Base-by-base conservation (phyloP, 2,797 vertebrate species). In the Poecilia gillii region DNA sequence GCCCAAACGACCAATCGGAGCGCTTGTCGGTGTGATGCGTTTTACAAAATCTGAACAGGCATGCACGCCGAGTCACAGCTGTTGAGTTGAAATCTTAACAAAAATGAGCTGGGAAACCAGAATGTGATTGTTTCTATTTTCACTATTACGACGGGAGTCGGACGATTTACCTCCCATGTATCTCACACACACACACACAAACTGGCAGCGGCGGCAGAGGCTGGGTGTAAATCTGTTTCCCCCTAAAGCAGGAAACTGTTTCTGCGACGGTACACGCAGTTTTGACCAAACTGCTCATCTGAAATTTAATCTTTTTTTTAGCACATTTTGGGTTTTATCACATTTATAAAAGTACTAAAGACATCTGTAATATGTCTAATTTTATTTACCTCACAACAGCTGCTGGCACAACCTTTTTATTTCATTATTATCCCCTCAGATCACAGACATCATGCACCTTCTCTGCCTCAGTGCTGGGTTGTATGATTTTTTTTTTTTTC, bases 391-490 rank as follows among this genome's bases (percentile, higher is more conserved):
- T 72, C 82, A 75, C 78, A 84, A 85, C 76, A 89, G 85, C 81
- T 89, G 87, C 86, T 89, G 84, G 71, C 82, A 88, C 86, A 72
- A 84, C 73, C 72, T 85, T 82, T 77, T 83, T 25, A 41, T 72
- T 70, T 77, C 4, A 5, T 28, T 16, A 31, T 79, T 59, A 12
- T 81, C 53, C 55, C 77, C 73, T 75, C 59, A 74, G 55, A 80
- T 87, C 51, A 81, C 81, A 62, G 73, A 86, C 72, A 73, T 83
- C 74, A 78, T 84, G 81, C 86, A 87, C 80, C 87, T 85, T 85
- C 78, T 83, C 81, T 81, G 46, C 62, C 80, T 87, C 80, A 13
- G 1, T 78, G 91, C 77, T 75, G 87, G 88, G 83, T 85, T 93
- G 71, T 87, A 81, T 80, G 78, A 85, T 89, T 75, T 71, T 85